Evolutionary conservation across 2,113 vertebrate species (phyloP), one percentile per base, ranked within the genome.

Genomic region (Melanocharis versteri): DNA sequence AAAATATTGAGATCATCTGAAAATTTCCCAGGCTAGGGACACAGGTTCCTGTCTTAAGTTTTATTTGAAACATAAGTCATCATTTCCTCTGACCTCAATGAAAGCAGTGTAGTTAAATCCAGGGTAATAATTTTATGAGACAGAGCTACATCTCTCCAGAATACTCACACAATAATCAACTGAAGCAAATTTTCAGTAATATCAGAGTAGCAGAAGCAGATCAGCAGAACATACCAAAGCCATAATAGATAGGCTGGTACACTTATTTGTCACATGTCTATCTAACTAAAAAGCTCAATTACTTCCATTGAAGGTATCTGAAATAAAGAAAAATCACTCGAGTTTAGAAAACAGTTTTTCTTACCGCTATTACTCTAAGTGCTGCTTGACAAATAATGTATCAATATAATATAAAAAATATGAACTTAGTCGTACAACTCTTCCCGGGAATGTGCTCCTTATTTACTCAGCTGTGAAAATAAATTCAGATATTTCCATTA

Each of bases 81-180:
- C 10, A 78, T 93, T 96, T 95, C 60, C 68, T 83, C 61, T 44
- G 45, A 83, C 64, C 33, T 81, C 92, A 93, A 95, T 83, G 54
- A 94, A 91, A 88, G 82, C 54, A 70, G 50, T 11, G 30, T 66
- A 47, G 58, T 92, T 93, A 86, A 88, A 91, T 42, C 26, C 42
- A 85, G 33, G 24, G 31, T 77, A 95, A 97, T 88, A 22, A 77
- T 66, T 96, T 83, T 72, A 95, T 40, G 54, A 86, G 71, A 28
- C 89, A 89, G 83, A 84, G 47, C 33, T 73, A 42, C 83, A 81
- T 92, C 35, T 81, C 51, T 90, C 35, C 26, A 88, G 71, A 35
- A 86, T 75, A 58, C 44, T 88, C 2, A 2, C 68, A 83, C 27
- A 87, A 78, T 69, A 91, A 93, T 42, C 51, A 79, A 40, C 39